phyloP scores from a whole-genome alignment of 1,140 invertebrate genomes.

The Bilobella aurantiaca region DNA sequence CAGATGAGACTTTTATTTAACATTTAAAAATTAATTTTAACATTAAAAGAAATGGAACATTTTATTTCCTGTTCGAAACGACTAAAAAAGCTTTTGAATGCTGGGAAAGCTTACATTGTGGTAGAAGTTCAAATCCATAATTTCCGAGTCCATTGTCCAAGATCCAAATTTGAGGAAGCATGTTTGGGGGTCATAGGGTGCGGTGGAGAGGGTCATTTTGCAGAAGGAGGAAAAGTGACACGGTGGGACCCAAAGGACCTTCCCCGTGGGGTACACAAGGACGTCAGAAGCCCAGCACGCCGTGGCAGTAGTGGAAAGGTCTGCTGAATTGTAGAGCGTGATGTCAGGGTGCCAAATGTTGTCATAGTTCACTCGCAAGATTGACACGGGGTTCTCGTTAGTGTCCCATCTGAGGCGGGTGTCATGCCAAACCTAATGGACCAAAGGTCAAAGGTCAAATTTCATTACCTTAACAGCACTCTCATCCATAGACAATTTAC shows the following conservation, averaged over 20 bases:
- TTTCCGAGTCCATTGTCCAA: constrained; percentile 18
- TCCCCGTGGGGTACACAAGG: constrained; percentile 13
- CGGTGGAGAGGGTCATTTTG: background rate
- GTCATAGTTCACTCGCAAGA: background rate
- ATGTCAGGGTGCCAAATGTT: constrained; percentile 12
- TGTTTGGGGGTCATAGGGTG: background rate
- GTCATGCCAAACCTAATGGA: constrained; percentile 16
- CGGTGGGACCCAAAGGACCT: constrained; percentile 22
- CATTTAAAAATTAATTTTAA: no score
- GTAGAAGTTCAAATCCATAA: constrained; percentile 15
- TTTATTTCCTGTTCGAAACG: no score
- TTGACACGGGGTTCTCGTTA: background rate
- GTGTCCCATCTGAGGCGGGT: constrained; percentile 2
- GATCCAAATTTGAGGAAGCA: constrained; percentile 19
- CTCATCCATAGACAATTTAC: no score
- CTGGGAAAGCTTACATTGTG: background rate
- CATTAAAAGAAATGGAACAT: no score
- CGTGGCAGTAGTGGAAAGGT: background rate
- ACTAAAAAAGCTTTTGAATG: background rate
- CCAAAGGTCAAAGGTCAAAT: no score
- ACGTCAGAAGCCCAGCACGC: constrained; percentile 12
- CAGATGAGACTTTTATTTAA: no score
- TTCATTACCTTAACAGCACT: no score
- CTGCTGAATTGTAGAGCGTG: constrained; percentile 14
- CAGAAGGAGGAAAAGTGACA: constrained; percentile 12